Conservation (phyloP, 1,140 invertebrate genomes). For the Agrypnia vestita region DNA sequence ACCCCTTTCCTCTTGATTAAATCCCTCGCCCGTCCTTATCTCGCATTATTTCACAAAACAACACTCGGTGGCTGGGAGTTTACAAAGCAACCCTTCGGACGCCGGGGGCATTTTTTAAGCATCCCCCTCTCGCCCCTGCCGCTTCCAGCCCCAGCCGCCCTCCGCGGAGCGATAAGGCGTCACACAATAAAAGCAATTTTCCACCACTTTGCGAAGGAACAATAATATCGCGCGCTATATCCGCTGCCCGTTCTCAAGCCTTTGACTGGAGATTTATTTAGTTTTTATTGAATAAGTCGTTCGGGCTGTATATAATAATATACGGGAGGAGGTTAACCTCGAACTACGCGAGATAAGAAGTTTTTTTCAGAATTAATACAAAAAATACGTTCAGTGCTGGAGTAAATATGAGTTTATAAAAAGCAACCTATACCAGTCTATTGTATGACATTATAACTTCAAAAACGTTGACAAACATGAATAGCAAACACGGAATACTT, state of each 20-base stretch:
- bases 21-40: conserved; percentile 4
- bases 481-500: too few relatives aligned
- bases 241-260: background rate
- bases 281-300: conserved; percentile 27
- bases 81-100: too few relatives aligned
- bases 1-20: conserved; percentile 7
- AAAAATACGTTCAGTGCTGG: too few relatives aligned
- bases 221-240: conserved; percentile 9
- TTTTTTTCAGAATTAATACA: too few relatives aligned
- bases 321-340: too few relatives aligned
- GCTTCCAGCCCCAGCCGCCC: background rate
- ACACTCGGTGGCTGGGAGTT: too few relatives aligned
- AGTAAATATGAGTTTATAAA: too few relatives aligned
- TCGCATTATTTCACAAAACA: conserved; percentile 16
- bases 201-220: conserved; percentile 20
- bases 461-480: too few relatives aligned
- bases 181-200: conserved; percentile 33
- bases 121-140: background rate
- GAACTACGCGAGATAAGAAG: too few relatives aligned
- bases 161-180: background rate
- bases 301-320: background rate
- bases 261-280: conserved; percentile 7
- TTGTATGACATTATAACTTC: too few relatives aligned
- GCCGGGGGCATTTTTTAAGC: background rate
- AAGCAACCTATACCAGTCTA: too few relatives aligned